phyloP scores from a whole-genome alignment of 1,140 invertebrate genomes.

The Eupristina koningsbergeri region DNA sequence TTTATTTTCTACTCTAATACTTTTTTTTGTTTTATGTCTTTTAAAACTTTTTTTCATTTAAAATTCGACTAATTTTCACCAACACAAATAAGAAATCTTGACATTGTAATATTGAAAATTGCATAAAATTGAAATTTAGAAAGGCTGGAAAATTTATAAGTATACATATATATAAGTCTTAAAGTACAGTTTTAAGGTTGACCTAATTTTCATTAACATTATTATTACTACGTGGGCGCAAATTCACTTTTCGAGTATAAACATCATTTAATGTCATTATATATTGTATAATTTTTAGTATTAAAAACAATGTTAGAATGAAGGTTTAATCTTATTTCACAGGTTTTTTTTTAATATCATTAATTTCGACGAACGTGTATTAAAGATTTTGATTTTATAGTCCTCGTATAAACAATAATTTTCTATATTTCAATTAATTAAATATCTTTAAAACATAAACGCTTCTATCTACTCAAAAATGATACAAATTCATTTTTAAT shows the following conservation, averaged over 20 bases:
- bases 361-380: no score
- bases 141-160: not conserved
- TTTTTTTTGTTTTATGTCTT: not conserved
- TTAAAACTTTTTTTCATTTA: not conserved
- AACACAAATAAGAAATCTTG: no score
- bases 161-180: not conserved
- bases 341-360: no score
- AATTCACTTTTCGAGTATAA: not conserved
- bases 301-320: not conserved
- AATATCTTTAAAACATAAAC: no score
- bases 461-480: no score
- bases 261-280: not conserved
- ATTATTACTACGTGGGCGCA: constrained; percentile 6
- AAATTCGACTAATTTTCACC: no score
- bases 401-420: no score
- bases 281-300: not conserved
- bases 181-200: constrained; percentile 33
- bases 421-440: no score
- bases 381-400: no score
- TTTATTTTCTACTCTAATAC: not conserved
- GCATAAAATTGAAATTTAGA: not conserved
- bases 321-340: no score
- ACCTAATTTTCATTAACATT: constrained; percentile 44
- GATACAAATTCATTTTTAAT: no score
- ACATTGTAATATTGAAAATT: not conserved